These are phyloP conservation scores for Nibea albiflora DNA, from an alignment of 2,113 vertebrate genomes.

Conservation along the genomic window DNA sequence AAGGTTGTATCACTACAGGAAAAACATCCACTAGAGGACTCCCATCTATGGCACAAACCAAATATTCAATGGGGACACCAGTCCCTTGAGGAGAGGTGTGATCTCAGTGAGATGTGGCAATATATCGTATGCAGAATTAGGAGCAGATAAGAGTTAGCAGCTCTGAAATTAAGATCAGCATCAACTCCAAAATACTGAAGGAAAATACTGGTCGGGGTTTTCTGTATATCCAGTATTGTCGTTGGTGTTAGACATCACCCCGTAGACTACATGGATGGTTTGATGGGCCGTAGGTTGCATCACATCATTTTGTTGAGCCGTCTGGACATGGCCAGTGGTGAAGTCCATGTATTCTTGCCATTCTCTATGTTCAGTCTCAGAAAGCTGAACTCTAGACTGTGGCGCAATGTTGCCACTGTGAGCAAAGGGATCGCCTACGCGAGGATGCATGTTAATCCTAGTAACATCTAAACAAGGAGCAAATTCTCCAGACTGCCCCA, in stretches of 20 bases:
- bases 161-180: constrained; percentile 10
- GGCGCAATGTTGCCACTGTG: neutral
- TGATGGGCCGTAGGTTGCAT: neutral
- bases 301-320: constrained; percentile 1
- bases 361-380: neutral
- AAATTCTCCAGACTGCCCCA: neutral
- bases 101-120: neutral
- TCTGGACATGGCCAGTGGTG: neutral
- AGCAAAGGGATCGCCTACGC: neutral
- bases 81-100: neutral
- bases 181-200: neutral
- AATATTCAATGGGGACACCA: neutral
- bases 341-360: constrained; percentile 5
- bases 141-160: neutral
- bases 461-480: neutral
- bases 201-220: neutral
- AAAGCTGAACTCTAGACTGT: neutral
- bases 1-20: neutral
- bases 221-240: neutral
- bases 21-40: constrained; percentile 2
- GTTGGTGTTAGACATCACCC: neutral
- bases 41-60: neutral
- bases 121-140: neutral
- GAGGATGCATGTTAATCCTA: constrained; percentile 9
- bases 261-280: neutral